Evolutionary conservation across 2,888 invertebrate genomes (phyloP), one percentile per base, ranked within the genome.

Genomic region (Cephus spinipes): DNA sequence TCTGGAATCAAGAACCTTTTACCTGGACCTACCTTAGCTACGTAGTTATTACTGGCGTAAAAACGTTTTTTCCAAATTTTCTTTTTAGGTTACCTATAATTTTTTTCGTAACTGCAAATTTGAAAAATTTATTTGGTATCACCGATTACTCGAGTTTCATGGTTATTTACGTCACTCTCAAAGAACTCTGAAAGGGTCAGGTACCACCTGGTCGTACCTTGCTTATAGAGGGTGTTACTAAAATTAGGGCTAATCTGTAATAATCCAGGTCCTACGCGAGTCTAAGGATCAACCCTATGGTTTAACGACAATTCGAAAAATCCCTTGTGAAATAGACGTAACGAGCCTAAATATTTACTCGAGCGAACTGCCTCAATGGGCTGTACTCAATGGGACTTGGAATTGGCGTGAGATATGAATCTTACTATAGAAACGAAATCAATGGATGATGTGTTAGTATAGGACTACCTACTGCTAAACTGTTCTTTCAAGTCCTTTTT

Each of bases 311-410:
- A 55, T 55, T 55, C 23, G 55, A 55, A 55, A 55, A 55, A 2
- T 55, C 55, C 23, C 55, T 55, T 55, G 55, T 55, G 55, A 55
- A 55, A 23, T 55, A 55, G 55, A 55, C 55, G 55, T 55, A 87
- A 87, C 85, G 82, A 85, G 86, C 83, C 81, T 85, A 89, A 89
- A 89, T 88, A 88, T 89, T 89, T 89, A 88, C 85, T 83, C 83
- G 81, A 81, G 79, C 81, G 83, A 84, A 80, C 82, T 40, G 83
- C 73, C 75, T 80, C 79, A 83, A 82, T 81, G 80, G 77, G 81
- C 3, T 80, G 76, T 81, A 80, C 76, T 73, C 76, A 77, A 82
- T 73, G 74, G 69, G 31, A 35, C 79, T 75, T 81, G 84, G 79
- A 82, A 83, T 83, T 79, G 81, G 74, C 73, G 80, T 75, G 75